phyloP scores from a whole-genome alignment of 2,113 vertebrate genomes.

The Gopherus evgoodei region DNA sequence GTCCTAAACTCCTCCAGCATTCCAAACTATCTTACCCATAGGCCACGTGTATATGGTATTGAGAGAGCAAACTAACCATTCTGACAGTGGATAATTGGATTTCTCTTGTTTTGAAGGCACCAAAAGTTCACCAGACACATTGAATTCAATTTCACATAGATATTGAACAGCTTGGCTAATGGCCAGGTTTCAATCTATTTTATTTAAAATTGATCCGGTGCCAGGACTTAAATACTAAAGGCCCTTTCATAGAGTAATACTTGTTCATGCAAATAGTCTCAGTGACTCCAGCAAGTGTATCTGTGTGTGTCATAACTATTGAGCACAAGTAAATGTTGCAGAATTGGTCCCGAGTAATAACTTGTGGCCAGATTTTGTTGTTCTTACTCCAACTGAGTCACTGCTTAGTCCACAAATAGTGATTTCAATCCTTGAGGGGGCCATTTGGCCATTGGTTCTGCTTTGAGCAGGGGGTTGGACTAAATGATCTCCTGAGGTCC shows the following conservation, averaged over 20 bases:
- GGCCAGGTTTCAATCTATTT: conserved; percentile 29
- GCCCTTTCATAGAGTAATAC: neutral
- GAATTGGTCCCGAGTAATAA: neutral
- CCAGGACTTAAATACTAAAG: conserved; percentile 3
- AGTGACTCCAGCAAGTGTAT: neutral
- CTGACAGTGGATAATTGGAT: conserved; percentile 72
- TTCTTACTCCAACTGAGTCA: neutral
- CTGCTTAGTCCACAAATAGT: neutral
- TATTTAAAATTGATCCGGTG: neutral
- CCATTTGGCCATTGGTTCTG: no score
- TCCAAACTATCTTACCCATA: neutral
- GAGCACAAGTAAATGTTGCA: conserved; percentile 27
- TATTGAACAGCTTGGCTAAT: conserved; percentile 31
- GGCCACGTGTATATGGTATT: conserved; percentile 3
- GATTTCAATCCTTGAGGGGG: no score
- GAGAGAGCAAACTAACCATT: conserved; percentile 65
- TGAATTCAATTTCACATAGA: conserved; percentile 56
- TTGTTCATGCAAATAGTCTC: neutral
- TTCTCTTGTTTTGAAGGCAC: conserved; percentile 66
- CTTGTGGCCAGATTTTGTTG: neutral
- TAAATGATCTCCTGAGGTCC: no score
- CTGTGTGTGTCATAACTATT: conserved; percentile 18
- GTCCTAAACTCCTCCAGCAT: conserved; percentile 24
- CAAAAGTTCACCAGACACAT: conserved; percentile 50
- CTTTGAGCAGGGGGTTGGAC: no score